phyloP scores from a whole-genome alignment of 2,113 vertebrate species.

The Chinchilla lanigera region DNA sequence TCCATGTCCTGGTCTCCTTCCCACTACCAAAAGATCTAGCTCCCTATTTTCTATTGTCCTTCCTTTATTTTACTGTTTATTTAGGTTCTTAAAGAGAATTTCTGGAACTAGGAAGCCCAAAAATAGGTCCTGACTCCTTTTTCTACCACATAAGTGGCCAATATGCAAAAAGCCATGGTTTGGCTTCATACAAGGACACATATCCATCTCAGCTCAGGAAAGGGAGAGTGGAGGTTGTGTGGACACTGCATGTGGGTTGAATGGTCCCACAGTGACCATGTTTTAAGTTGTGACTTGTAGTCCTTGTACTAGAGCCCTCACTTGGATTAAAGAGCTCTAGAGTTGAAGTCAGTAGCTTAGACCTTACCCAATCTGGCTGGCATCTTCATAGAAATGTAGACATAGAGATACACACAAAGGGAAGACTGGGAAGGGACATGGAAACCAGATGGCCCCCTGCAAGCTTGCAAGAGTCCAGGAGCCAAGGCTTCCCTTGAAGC shows the following conservation, averaged over 20 bases:
- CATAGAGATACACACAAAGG: background rate
- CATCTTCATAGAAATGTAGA: background rate
- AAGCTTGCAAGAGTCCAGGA: background rate
- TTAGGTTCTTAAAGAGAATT: fast-evolving
- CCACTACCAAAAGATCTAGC: background rate
- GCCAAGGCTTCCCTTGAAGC: fast-evolving
- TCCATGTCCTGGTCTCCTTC: background rate
- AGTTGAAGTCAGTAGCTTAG: no score
- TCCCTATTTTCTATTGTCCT: background rate
- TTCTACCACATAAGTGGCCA: background rate
- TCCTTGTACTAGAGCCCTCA: no score
- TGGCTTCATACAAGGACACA: fast-evolving
- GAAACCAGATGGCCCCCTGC: background rate
- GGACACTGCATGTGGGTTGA: fast-evolving
- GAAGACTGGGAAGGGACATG: background rate
- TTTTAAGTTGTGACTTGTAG: background rate
- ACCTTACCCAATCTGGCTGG: fast-evolving
- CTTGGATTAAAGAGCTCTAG: background rate
- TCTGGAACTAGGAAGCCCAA: background rate
- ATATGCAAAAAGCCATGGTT: fast-evolving
- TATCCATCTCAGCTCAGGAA: background rate
- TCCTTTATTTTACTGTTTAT: background rate
- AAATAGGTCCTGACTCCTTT: fast-evolving
- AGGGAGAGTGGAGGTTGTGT: background rate
- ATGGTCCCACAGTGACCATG: no score